phyloP scores from a whole-genome alignment of 2,797 vertebrate species.

The Micromesistius poutassou region DNA sequence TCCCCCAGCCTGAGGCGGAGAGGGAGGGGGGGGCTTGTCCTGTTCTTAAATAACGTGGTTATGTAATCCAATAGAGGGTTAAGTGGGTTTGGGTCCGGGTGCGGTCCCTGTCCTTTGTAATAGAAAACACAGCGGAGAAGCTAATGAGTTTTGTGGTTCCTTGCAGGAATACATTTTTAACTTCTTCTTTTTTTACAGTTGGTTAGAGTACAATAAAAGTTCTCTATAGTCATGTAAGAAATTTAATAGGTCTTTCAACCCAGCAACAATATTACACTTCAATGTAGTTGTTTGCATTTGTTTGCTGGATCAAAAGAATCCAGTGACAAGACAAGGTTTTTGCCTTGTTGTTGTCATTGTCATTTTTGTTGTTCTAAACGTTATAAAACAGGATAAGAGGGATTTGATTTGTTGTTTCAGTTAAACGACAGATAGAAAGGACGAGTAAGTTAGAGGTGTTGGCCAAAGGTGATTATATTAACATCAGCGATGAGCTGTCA shows the following conservation, averaged over 20 bases:
- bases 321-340: slow-evolving; percentile 6
- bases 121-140: neutral
- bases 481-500: neutral
- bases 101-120: slow-evolving; percentile 11
- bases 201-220: neutral
- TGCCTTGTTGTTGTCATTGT: slow-evolving; percentile 9
- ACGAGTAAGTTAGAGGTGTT: neutral
- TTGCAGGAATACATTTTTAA: neutral
- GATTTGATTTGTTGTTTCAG: neutral
- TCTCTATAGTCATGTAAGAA: neutral
- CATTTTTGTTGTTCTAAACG: slow-evolving; percentile 13
- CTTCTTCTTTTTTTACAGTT: neutral
- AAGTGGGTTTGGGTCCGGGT: slow-evolving; percentile 13
- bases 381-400: slow-evolving; percentile 33
- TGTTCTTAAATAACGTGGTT: slow-evolving; percentile 13
- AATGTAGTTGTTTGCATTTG: neutral
- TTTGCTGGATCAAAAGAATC: neutral
- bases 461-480: neutral
- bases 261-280: neutral
- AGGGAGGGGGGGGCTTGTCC: slow-evolving; percentile 20
- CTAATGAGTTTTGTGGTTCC: neutral
- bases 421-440: neutral
- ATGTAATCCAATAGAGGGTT: slow-evolving; percentile 32
- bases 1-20: slow-evolving; percentile 15
- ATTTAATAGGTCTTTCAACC: neutral